Evolutionary conservation across 2,888 invertebrate genomes (phyloP).

Genomic region (Drosophila buzzatii): DNA sequence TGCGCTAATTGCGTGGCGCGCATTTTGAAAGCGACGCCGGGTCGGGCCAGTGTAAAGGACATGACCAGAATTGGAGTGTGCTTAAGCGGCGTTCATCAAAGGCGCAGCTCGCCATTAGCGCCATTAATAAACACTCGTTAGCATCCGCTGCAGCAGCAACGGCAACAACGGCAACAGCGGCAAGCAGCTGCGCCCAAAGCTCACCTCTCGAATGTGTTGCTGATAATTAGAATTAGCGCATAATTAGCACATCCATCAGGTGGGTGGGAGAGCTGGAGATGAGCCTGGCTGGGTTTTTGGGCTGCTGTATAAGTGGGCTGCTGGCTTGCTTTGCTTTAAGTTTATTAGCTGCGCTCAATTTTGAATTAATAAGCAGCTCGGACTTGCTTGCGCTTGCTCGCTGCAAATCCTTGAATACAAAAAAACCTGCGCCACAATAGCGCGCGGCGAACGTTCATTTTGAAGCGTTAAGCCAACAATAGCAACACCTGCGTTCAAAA

Average conservation of each 20-base stretch:
- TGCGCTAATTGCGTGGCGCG: constrained; percentile 77
- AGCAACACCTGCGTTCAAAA: constrained; percentile 81
- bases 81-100: constrained; percentile 72
- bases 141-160: constrained; percentile 35
- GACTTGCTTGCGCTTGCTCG: constrained; percentile 35
- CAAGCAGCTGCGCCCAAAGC: constrained; percentile 11
- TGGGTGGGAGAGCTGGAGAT: neutral
- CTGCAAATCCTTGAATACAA: constrained; percentile 50
- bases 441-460: constrained; percentile 35
- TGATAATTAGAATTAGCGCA: constrained; percentile 80
- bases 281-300: neutral
- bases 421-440: constrained; percentile 40
- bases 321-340: constrained; percentile 47
- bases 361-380: constrained; percentile 78
- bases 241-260: constrained; percentile 60
- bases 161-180: neutral
- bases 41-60: constrained; percentile 17
- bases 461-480: constrained; percentile 75
- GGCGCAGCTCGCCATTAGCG: constrained; percentile 76
- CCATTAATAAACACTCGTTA: constrained; percentile 80
- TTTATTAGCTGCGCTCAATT: constrained; percentile 74
- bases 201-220: constrained; percentile 70
- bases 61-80: constrained; percentile 53
- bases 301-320: neutral
- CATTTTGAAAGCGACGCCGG: constrained; percentile 30